Base-by-base conservation (phyloP, 2,113 vertebrate genomes). In the Oreochromis niloticus region DNA sequence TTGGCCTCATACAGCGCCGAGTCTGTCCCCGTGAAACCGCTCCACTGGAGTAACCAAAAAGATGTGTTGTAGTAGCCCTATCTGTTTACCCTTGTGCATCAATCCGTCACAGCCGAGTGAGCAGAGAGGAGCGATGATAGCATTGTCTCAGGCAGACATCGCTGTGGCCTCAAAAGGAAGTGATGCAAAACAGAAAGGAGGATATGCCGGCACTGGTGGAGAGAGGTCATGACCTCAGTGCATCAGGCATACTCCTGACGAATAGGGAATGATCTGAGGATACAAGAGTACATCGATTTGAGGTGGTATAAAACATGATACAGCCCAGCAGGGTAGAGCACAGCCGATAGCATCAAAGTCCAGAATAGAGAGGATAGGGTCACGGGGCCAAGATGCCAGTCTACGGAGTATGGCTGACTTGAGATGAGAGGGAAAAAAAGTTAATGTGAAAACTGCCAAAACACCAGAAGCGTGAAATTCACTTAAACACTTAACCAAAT, bases 11-110 rank as follows among this genome's bases (percentile, higher is more conserved):
- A 82, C 27, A 14, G 80, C 48, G 68, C 86, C 32, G 78, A 81
- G 85, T 93, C 83, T 24, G 71, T 85, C 88, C 89, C 63, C 3
- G 61, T 55, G 43, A 87, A 92, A 90, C 73, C 10, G 46, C 90
- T 90, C 87, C 82, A 73, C 50, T 87, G 86, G 84, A 94, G 91
- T 90, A 88, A 89, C 94, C 85, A 91, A 88, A 93, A 86, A 87
- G 80, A 90, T 87, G 91, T 85, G 82, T 86, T 73, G 84, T 88
- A 85, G 88, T 80, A 57, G 85, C 85, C 84, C 68, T 90, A 90
- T 95, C 88, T 90, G 89, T 93, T 94, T 89, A 90, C 87, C 83
- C 86, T 80, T 32, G 88, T 84, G 89, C 93, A 89, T 94, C 94
- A 92, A 83, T 93, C 93, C 59, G 88, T 88, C 91, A 93, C 91